Percentiles rank a stretch among this genome's conserved stretches.
Conservation (phyloP, 2,113 vertebrate species). For the Lanius ludovicianus region DNA sequence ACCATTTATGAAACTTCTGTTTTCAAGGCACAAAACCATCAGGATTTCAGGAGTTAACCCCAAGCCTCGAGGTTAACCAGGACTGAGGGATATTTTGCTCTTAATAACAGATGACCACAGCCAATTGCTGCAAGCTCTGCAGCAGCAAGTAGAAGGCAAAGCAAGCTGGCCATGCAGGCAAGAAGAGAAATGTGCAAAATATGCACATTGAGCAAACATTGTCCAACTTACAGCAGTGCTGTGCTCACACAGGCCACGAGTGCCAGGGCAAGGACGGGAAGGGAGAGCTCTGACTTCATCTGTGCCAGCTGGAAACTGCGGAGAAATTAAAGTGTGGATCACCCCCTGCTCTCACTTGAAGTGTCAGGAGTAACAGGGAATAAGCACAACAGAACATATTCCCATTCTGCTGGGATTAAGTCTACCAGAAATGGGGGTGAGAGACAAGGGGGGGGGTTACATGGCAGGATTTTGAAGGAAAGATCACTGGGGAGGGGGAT, state of each 20-base stretch:
- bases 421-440: background rate
- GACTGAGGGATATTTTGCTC: background rate
- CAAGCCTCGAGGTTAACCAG: background rate
- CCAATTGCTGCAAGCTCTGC: background rate
- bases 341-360: background rate
- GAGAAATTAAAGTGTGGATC: background rate
- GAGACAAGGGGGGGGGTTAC: background rate
- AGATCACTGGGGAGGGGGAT: background rate
- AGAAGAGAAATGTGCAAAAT: background rate
- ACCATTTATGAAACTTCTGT: background rate
- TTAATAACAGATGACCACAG: background rate
- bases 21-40: background rate
- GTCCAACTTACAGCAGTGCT: constrained; percentile 67
- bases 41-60: background rate
- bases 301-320: constrained; percentile 73
- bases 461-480: background rate
- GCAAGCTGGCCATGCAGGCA: background rate
- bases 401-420: background rate
- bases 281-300: constrained; percentile 75
- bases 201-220: background rate
- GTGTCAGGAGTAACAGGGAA: background rate
- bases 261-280: constrained; percentile 67
- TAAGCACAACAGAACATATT: background rate
- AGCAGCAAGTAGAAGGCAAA: background rate
- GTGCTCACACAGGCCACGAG: constrained; percentile 63